phyloP scores from a whole-genome alignment of 2,888 invertebrate genomes.

The Lasiommata megera region DNA sequence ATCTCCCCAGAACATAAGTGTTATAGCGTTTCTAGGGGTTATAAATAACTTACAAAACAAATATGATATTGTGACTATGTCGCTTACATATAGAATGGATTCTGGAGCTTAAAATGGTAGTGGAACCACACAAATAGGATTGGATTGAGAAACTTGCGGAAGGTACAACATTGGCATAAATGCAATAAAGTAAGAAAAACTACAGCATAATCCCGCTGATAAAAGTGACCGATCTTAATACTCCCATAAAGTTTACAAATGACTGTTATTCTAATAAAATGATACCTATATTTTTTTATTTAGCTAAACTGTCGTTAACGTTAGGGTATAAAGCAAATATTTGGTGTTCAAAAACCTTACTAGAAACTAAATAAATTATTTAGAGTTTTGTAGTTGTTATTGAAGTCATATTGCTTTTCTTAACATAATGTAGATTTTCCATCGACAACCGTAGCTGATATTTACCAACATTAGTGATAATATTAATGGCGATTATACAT shows the following conservation, averaged over 20 bases:
- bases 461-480: slow-evolving; percentile 5
- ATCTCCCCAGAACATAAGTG: too few species aligned
- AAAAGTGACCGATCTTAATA: slow-evolving; percentile 63
- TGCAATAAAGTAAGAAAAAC: too few species aligned
- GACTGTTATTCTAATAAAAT: slow-evolving; percentile 65
- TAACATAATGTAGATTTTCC: slow-evolving; percentile 9
- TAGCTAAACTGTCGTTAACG: slow-evolving; percentile 74
- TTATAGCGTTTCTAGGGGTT: too few species aligned
- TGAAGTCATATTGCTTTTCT: slow-evolving; percentile 38
- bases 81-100: too few species aligned
- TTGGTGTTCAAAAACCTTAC: slow-evolving; percentile 66
- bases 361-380: slow-evolving; percentile 56
- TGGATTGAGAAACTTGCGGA: neutral
- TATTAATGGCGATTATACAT: slow-evolving; percentile 2
- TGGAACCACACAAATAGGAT: too few species aligned
- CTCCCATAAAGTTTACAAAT: slow-evolving; percentile 64
- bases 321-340: slow-evolving; percentile 66
- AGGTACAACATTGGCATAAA: neutral
- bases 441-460: slow-evolving; percentile 6
- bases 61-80: too few species aligned
- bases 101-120: too few species aligned
- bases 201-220: neutral
- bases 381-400: slow-evolving; percentile 54
- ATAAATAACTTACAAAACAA: too few species aligned
- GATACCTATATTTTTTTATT: slow-evolving; percentile 75